Percentiles rank a stretch among this genome's conserved stretches.
Conservation (phyloP, 1,140 invertebrate genomes). For the Geopemphigus sp. region DNA sequence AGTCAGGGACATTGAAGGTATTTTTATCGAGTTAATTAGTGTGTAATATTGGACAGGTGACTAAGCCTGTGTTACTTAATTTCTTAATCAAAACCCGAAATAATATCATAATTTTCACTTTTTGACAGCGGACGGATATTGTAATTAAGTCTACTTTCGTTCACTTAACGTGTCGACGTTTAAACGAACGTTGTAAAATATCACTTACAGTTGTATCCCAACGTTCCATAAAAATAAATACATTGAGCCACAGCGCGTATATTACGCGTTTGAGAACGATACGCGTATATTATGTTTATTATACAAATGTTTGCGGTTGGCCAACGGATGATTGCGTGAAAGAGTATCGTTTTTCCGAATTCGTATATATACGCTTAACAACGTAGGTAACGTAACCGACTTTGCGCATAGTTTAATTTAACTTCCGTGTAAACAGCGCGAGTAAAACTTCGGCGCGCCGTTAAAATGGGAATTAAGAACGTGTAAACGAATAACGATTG, state of each 20-base stretch:
- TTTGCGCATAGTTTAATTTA: background rate
- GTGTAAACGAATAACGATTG: background rate
- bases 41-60: slow-evolving; percentile 22
- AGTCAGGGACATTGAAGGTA: slow-evolving; percentile 19
- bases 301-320: too few species aligned
- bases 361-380: background rate
- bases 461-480: background rate
- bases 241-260: too few species aligned
- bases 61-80: slow-evolving; percentile 22
- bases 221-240: too few species aligned
- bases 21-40: slow-evolving; percentile 34
- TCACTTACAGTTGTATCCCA: too few species aligned
- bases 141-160: background rate
- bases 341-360: background rate
- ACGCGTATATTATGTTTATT: too few species aligned
- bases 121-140: slow-evolving; percentile 1
- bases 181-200: too few species aligned
- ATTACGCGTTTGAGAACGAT: too few species aligned
- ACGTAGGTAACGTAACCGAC: background rate
- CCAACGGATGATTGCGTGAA: too few species aligned
- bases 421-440: background rate
- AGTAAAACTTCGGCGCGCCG: background rate
- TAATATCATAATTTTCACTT: slow-evolving; percentile 32
- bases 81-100: slow-evolving; percentile 31
- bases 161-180: background rate